Evolutionary conservation across 2,113 vertebrate genomes (phyloP).

Genomic region (Gambusia holbrooki): DNA sequence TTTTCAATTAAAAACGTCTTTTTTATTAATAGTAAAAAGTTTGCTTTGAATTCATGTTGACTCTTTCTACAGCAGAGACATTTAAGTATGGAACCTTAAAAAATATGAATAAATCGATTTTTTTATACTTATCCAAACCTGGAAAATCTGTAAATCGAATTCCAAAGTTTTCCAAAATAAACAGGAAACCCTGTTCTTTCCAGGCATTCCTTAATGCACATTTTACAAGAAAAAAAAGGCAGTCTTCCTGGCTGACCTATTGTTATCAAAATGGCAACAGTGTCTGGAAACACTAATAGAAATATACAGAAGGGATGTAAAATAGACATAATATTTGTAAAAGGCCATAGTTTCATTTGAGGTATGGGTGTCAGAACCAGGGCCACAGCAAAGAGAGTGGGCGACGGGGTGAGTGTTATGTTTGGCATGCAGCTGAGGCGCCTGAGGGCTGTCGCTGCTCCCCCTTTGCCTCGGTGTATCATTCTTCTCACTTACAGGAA

Average conservation of each 20-base stretch:
- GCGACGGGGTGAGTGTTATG: constrained; percentile 56
- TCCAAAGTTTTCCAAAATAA: no score
- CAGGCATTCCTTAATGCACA: no score
- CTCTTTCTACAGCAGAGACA: no score
- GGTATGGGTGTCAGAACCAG: constrained; percentile 26
- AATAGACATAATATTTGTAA: constrained; percentile 12
- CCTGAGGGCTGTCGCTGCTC: constrained; percentile 26
- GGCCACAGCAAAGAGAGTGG: constrained; percentile 27
- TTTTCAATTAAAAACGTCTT: no score
- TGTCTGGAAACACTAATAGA: constrained; percentile 20
- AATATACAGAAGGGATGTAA: background rate
- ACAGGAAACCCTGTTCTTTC: no score
- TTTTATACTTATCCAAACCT: no score
- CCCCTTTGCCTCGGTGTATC: constrained; percentile 21
- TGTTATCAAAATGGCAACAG: constrained; percentile 4
- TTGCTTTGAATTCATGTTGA: no score
- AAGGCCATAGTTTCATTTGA: background rate
- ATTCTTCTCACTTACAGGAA: constrained; percentile 30
- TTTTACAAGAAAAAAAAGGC: no score
- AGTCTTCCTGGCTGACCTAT: constrained; percentile 3
- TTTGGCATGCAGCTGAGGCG: constrained; percentile 65
- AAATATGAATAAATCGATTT: no score
- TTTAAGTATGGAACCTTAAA: no score
- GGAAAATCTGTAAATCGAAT: no score
- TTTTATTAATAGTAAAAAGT: no score